phyloP scores from a whole-genome alignment of 2,113 vertebrate species.

The Tauraco erythrolophus region DNA sequence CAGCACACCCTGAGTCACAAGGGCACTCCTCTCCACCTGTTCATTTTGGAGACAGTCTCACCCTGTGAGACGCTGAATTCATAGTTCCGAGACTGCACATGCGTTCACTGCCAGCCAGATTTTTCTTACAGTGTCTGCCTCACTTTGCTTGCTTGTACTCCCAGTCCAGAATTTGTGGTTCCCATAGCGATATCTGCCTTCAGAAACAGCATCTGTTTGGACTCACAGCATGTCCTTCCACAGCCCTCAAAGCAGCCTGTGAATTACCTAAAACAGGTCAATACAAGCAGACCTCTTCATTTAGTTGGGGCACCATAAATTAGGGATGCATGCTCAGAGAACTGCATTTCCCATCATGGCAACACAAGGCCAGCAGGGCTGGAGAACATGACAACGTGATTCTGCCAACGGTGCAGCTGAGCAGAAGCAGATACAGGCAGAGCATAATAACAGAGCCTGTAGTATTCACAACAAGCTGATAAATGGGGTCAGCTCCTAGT shows the following conservation, averaged over 20 bases:
- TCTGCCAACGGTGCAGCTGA: background rate
- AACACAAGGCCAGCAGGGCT: background rate
- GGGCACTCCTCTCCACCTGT: background rate
- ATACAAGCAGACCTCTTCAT: background rate
- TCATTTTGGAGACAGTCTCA: background rate
- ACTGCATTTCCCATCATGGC: background rate
- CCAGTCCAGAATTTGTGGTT: background rate
- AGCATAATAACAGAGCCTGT: background rate
- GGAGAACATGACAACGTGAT: fast-evolving
- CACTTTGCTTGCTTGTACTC: background rate
- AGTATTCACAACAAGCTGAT: background rate
- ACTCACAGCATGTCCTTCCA: background rate
- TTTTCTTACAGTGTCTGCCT: background rate
- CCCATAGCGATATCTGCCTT: background rate
- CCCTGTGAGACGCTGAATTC: background rate
- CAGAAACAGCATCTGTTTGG: background rate
- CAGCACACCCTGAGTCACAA: background rate
- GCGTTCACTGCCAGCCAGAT: background rate
- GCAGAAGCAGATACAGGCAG: background rate
- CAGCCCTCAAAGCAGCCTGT: background rate
- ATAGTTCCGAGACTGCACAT: background rate
- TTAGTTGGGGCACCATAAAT: background rate
- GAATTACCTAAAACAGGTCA: background rate
- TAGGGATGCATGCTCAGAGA: background rate
- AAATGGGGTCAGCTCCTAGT: background rate